Evolutionary conservation across 2,797 vertebrate genomes (phyloP).

Genomic region (Eulemur mongoz): DNA sequence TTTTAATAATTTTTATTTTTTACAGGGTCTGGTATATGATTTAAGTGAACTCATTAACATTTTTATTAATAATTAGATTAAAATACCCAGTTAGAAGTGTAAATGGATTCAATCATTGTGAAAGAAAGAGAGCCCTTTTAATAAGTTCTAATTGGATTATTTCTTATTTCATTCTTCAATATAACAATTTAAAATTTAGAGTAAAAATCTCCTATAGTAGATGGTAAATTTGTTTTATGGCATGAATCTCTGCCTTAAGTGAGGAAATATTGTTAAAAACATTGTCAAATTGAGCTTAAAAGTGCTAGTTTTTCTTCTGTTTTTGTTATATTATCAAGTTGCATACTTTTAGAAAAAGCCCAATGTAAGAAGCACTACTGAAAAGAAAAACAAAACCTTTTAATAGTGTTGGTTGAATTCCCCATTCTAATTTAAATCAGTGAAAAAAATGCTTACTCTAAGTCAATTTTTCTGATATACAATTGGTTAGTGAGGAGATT

Average conservation of each 20-base stretch:
- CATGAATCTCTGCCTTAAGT: background rate
- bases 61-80: slow-evolving; percentile 38
- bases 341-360: background rate
- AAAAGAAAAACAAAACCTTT: background rate
- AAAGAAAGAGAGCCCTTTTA: background rate
- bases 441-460: slow-evolving; percentile 75
- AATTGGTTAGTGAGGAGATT: slow-evolving; percentile 54
- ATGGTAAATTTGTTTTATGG: background rate
- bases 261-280: slow-evolving; percentile 9
- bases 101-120: background rate
- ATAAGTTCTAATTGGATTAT: background rate
- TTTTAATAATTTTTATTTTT: background rate
- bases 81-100: background rate
- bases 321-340: background rate
- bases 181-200: background rate
- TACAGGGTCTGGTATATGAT: background rate
- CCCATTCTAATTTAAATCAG: slow-evolving; percentile 76
- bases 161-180: background rate
- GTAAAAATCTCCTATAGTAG: background rate
- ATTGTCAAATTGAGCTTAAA: background rate
- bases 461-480: slow-evolving; percentile 59
- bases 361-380: background rate
- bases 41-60: background rate
- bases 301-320: background rate
- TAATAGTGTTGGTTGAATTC: slow-evolving; percentile 54